Base-by-base conservation (phyloP, 2,113 vertebrate genomes). In the Progne subis region DNA sequence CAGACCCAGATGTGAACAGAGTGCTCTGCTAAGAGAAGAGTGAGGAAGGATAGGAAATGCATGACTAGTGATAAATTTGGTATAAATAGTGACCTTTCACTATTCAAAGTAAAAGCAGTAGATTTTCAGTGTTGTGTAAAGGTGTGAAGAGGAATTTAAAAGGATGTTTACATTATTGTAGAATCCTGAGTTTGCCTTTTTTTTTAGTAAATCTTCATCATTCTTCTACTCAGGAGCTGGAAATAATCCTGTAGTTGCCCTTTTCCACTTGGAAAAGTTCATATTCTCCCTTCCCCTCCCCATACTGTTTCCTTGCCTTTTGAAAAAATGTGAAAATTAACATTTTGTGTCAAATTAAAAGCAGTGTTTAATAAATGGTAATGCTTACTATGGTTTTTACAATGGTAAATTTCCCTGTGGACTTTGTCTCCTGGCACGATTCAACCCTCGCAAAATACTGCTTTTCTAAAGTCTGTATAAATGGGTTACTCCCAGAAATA, bases 1-100 rank as follows among this genome's bases (percentile, higher is more conserved):
- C 93, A 97, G 96, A 94, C 97, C 97, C 98, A 98, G 98, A 98
- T 98, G 98, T 97, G 94, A 85, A 65, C 82, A 82, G 57, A 95
- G 92, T 10, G 5, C 87, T 84, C 72, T 71, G 44, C 93, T 70
- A 83, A 72, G 59, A 95, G 80, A 90, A 82, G 72, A 91, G 81
- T 64, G 72, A 95, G 91, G 70, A 91, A 92, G 82, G 93, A 71
- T 95, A 97, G 97, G 96, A 95, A 96, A 77, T 83, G 79, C 90
- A 85, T 85, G 87, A 86, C 88, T 95, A 79, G 69, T 78, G 83
- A 96, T 90, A 65, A 93, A 92, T 83, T 92, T 61, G 86, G 79
- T 86, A 72, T 95, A 95, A 94, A 97, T 87, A 86, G 29, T 95
- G 72, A 92, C 85, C 70, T 96, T 93, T 82, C 92, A 46, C 63